These are phyloP conservation scores for Tylochromis polylepis DNA, from an alignment of 2,113 vertebrate species.

Conservation along the genomic window DNA sequence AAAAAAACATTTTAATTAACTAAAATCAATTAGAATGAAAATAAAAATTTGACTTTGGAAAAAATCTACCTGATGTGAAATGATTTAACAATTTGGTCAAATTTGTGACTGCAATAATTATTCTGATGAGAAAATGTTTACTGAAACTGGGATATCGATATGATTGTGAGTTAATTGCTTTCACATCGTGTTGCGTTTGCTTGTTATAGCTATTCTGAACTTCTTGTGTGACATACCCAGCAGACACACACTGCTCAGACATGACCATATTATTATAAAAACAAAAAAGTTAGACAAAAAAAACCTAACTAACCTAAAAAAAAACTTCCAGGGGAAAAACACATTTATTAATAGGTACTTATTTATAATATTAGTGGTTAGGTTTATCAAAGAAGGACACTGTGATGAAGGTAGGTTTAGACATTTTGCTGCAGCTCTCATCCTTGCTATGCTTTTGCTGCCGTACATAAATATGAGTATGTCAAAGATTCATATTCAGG, in stretches of 20 bases:
- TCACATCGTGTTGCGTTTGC: neutral
- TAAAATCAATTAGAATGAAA: neutral
- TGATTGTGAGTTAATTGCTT: neutral
- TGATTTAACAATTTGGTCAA: neutral
- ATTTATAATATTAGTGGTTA: neutral
- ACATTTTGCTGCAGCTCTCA: neutral
- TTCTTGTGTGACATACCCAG: neutral
- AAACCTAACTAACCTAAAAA: neutral
- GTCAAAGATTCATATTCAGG: neutral
- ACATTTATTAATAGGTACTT: neutral
- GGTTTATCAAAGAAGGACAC: neutral
- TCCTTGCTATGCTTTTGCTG: neutral
- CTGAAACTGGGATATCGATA: neutral
- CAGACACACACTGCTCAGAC: neutral
- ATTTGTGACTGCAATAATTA: neutral
- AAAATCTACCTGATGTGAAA: neutral
- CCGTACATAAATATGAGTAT: neutral
- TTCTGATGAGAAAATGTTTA: neutral
- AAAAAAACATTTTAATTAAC: neutral
- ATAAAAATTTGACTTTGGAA: neutral
- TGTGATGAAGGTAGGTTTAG: neutral
- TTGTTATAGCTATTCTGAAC: neutral
- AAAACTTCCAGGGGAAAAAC: neutral
- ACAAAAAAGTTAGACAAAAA: neutral
- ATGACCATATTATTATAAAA: neutral